Base-by-base conservation (phyloP, 2,888 invertebrate genomes). In the Pseudococcus jackbeardsleyi region DNA sequence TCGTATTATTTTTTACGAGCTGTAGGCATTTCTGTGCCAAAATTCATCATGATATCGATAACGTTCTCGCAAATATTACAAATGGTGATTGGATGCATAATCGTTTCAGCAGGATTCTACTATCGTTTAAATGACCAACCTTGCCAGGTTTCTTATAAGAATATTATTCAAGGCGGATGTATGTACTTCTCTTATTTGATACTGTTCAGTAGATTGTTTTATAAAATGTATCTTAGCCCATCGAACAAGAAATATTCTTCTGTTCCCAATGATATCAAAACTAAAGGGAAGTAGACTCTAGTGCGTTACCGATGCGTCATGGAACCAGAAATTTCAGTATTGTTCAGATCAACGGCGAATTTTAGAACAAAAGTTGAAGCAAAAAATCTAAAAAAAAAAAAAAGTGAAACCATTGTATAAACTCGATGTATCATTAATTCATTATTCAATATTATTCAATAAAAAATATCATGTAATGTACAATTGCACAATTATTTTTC, bases 141-240 rank as follows among this genome's bases (percentile, higher is more conserved):
- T 90, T 98, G 97, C 92, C 95, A 96, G 92, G 96, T 97, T 91
- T 96, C 96, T 90, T 94, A 95, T 89, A 94, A 96, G 90, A 97
- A 97, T 92, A 95, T 97, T 90, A 96, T 95, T 91, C 93, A 97
- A 72, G 96, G 96, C n/a, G 94, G 97, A 91, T 95, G 96, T 84
- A 98, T 98, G 97, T 98, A 98, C 92, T 95, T 96, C 92, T 97
- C 97, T 89, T 98, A 98, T 92, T 96, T 98, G 92, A 95, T 98
- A 64, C 93, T 98, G 9, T 98, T 98, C 92, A 97, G 97, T 39
- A 94, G 95, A 91, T 98, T 98, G 94, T 98, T 98, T 94, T 96
- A 96, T 93, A 96, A 96, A 91, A 94, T 97, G 68, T 98, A 98
- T 92, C 92, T 98, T 17, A 48, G 50, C 3, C 72, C 86, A 33